Conservation (phyloP, 2,888 invertebrate species). For the Lepeophtheirus nordmannii region DNA sequence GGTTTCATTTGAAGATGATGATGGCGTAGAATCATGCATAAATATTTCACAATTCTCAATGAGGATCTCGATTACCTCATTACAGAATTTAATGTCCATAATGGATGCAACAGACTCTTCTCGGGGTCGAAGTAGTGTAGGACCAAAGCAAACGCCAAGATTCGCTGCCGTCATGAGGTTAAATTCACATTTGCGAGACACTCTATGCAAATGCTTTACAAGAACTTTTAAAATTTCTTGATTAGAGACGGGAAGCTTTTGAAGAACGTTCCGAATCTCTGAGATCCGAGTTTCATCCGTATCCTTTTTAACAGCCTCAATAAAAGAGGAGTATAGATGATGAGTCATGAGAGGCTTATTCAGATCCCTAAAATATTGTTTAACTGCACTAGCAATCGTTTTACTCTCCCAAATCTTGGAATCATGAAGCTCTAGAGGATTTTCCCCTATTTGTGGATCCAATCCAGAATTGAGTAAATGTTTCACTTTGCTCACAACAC, state of each 20-base stretch:
- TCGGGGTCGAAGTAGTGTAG: constrained; percentile 80
- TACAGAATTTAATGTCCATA: constrained; percentile 97
- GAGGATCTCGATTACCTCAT: constrained; percentile 90
- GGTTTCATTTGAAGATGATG: not conserved
- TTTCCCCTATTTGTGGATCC: constrained; percentile 47
- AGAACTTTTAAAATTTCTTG: constrained; percentile 72
- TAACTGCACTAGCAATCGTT: constrained; percentile 91
- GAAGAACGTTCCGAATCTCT: constrained; percentile 67
- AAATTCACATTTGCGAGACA: constrained; percentile 61
- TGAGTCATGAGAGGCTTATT: constrained; percentile 93
- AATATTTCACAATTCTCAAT: constrained; percentile 61
- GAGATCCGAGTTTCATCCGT: constrained; percentile 46
- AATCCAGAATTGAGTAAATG: constrained; percentile 64
- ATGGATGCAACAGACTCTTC: constrained; percentile 96
- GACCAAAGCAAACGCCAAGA: constrained; percentile 93
- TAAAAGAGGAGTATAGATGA: constrained; percentile 71
- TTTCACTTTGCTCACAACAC: constrained; percentile 76
- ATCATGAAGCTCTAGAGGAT: constrained; percentile 50
- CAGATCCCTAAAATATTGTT: constrained; percentile 80
- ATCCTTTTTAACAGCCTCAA: constrained; percentile 59
- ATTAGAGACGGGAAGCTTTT: constrained; percentile 66
- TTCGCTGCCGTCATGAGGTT: constrained; percentile 96
- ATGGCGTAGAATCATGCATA: not conserved
- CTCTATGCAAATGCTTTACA: constrained; percentile 72
- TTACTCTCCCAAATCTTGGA: constrained; percentile 84